Percentiles rank a stretch among this genome's conserved stretches.
Conservation (phyloP, 53 echinoderm and acorn worm genomes). For the Arbacia lixula region DNA sequence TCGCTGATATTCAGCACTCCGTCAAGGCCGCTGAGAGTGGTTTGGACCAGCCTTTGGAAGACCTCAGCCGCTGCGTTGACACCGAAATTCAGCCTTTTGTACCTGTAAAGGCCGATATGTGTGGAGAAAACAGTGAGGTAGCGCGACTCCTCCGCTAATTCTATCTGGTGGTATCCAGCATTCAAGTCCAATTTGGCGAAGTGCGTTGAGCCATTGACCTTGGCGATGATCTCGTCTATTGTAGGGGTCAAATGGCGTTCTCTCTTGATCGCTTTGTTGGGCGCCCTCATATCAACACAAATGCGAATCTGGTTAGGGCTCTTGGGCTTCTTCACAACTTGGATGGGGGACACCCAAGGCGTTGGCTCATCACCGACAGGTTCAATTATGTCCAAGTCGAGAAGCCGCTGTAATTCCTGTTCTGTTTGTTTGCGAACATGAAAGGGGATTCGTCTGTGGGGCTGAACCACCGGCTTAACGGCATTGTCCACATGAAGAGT, state of each 20-base stretch:
- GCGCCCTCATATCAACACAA: constrained; percentile 59
- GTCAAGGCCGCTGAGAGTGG: constrained; percentile 56
- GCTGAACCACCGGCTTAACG: constrained; percentile 68
- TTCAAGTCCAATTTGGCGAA: constrained; percentile 68
- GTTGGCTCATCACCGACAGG: constrained; percentile 59
- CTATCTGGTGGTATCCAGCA: constrained; percentile 64
- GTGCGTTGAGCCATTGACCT: constrained; percentile 53
- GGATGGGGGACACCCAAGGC: constrained; percentile 72
- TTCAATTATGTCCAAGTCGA: constrained; percentile 70
- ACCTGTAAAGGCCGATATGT: constrained; percentile 64
- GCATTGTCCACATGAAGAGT: constrained; percentile 64
- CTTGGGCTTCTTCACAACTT: constrained; percentile 64
- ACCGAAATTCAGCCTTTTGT: constrained; percentile 70
- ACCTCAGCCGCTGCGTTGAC: constrained; percentile 72
- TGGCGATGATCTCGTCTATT: constrained; percentile 63
- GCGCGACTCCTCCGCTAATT: constrained; percentile 46
- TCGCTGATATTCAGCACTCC: constrained; percentile 66
- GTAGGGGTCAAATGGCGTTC: constrained; percentile 69
- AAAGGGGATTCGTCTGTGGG: constrained; percentile 72
- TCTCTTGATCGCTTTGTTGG: constrained; percentile 58
- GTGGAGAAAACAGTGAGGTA: constrained; percentile 76
- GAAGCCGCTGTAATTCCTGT: constrained; percentile 53
- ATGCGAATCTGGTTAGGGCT: constrained; percentile 28
- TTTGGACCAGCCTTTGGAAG: constrained; percentile 68
- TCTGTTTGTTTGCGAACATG: constrained; percentile 65